Base-by-base conservation (phyloP, 2,113 vertebrate species). In the Callionymus lyra region DNA sequence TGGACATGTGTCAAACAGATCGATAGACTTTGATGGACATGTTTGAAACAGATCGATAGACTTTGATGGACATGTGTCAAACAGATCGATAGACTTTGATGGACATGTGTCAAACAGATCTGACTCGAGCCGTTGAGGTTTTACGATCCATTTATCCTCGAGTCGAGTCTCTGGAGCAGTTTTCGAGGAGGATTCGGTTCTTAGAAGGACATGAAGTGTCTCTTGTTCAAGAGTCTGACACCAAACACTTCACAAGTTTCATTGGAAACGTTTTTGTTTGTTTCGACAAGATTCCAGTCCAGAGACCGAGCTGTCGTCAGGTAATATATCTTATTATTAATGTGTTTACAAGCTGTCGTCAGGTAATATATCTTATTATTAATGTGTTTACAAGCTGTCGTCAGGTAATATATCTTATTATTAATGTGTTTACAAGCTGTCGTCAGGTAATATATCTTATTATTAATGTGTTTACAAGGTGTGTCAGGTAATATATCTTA, bases 281-380 rank as follows among this genome's bases (percentile, higher is more conserved):
- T 15, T 54, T 41, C 12, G 72, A 81, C 52, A 67, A 65, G 46
- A 59, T 65, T 9, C 42, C 79, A 1, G 65, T 62, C 11, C 65
- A 81, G 6, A 44, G 73, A 4, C 70, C 75, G 1, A 81, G 79
- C 66, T 57, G 56, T 34, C 63, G 37, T 12, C 76, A 82, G 74
- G 84, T 84, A 45, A 40, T n/a, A n/a, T n/a, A 10, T 12, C 6
- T 6, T 12, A 6, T 11, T 3, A 35, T 12, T 35, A 6, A 12
- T 35, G 13, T n/a, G n/a, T n/a, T n/a, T n/a, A n/a, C n/a, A n/a
- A n/a, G n/a, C n/a, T n/a, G n/a, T n/a, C n/a, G n/a, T n/a, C n/a
- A n/a, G n/a, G n/a, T n/a, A n/a, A n/a, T n/a, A n/a, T n/a, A n/a
- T n/a, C n/a, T n/a, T n/a, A n/a, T n/a, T n/a, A n/a, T n/a, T n/a